These are phyloP conservation scores for Rousettus leschenaultii DNA, from an alignment of 2,113 vertebrate genomes.

Conservation along the genomic window DNA sequence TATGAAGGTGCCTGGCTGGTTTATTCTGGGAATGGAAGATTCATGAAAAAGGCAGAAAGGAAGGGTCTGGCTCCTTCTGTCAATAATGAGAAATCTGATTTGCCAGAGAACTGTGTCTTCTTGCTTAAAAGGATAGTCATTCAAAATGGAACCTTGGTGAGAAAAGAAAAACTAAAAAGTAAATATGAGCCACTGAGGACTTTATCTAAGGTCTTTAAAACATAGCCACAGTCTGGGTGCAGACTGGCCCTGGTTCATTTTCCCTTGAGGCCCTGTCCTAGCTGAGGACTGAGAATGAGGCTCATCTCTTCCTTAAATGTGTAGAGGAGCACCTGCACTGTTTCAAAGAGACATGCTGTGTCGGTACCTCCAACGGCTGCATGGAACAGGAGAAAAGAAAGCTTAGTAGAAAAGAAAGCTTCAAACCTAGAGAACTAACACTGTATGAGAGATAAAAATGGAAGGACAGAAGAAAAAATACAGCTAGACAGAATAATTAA, in stretches of 20 bases:
- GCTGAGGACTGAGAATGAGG: background rate
- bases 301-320: background rate
- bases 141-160: background rate
- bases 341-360: accelerated
- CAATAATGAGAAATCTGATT: background rate
- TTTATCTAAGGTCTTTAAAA: background rate
- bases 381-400: background rate
- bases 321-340: background rate
- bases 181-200: background rate
- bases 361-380: background rate
- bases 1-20: background rate
- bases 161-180: background rate
- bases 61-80: background rate
- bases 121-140: background rate
- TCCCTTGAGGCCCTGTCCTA: background rate
- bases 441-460: background rate
- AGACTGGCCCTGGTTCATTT: background rate
- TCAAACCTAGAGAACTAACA: background rate
- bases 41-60: background rate
- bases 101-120: background rate
- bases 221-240: background rate
- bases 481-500: constrained; percentile 4
- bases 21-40: background rate
- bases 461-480: background rate
- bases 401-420: background rate